These are phyloP conservation scores for Cinclus cinclus DNA, from an alignment of 2,113 vertebrate genomes.

Conservation along the genomic window DNA sequence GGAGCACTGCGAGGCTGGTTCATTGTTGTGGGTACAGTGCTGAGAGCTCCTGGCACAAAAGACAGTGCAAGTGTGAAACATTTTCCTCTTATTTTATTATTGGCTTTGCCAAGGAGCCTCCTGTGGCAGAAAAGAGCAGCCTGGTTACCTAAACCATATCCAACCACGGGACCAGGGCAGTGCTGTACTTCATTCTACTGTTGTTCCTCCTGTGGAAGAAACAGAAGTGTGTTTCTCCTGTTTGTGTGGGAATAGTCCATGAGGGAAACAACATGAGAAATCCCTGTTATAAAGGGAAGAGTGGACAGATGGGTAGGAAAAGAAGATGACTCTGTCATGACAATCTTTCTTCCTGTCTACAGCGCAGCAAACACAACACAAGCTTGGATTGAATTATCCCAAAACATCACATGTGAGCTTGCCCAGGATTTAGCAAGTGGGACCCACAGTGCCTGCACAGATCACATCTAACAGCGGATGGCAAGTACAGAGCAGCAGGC, in stretches of 20 bases:
- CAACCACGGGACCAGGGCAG: accelerated
- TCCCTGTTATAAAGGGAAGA: neutral
- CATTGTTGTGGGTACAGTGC: neutral
- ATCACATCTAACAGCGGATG: neutral
- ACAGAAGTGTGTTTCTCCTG: neutral
- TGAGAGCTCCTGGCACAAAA: neutral
- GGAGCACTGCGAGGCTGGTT: accelerated
- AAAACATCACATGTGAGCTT: neutral
- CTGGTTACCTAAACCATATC: neutral
- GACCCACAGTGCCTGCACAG: neutral
- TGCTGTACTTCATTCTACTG: neutral
- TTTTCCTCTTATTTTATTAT: neutral
- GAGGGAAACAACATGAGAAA: neutral
- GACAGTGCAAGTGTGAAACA: neutral
- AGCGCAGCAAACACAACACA: neutral
- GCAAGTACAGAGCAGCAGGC: neutral
- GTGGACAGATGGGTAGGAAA: neutral
- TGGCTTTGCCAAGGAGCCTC: neutral
- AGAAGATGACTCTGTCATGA: neutral
- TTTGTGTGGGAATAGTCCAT: accelerated
- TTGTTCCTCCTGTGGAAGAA: neutral
- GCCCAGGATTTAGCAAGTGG: neutral
- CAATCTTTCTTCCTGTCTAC: neutral
- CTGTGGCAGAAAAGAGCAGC: neutral
- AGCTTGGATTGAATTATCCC: neutral